A percentile compares a stretch with the other conserved stretches of the same genome.
Conservation (phyloP, 2,888 invertebrate species). For the Tetrapedia diversipes region DNA sequence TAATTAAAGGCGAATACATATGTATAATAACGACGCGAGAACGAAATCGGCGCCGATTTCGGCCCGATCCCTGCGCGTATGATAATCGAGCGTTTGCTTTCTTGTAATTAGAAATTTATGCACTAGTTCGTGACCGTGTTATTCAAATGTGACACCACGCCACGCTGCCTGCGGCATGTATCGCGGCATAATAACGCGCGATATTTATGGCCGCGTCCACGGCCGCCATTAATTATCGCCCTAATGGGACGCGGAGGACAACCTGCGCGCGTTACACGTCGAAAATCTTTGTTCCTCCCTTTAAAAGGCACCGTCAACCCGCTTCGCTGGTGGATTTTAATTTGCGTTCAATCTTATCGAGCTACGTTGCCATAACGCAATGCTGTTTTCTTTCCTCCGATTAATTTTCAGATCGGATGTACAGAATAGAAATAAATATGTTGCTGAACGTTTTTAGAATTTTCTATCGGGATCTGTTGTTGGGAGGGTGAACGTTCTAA, state of each 20-base stretch:
- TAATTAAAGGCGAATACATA: constrained; percentile 44
- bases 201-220: constrained; percentile 69
- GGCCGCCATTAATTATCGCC: constrained; percentile 75
- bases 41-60: constrained; percentile 37
- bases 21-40: not conserved
- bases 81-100: constrained; percentile 70
- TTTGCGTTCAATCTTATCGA: not conserved
- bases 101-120: constrained; percentile 83
- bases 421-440: too few relatives aligned
- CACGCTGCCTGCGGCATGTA: constrained; percentile 59
- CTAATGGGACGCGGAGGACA: constrained; percentile 72
- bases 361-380: too few relatives aligned
- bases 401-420: too few relatives aligned
- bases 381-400: too few relatives aligned
- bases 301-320: not conserved
- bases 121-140: constrained; percentile 80
- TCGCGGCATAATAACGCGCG: constrained; percentile 69
- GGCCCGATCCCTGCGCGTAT: constrained; percentile 27
- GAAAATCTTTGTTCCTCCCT: constrained; percentile 21
- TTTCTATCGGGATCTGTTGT: not conserved
- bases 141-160: constrained; percentile 81
- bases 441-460: too few relatives aligned
- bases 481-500: not conserved
- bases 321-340: not conserved
- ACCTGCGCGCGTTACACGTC: constrained; percentile 61